These are phyloP conservation scores for Drosophila macrothrix DNA, from an alignment of 2,888 invertebrate genomes.

Conservation along the genomic window DNA sequence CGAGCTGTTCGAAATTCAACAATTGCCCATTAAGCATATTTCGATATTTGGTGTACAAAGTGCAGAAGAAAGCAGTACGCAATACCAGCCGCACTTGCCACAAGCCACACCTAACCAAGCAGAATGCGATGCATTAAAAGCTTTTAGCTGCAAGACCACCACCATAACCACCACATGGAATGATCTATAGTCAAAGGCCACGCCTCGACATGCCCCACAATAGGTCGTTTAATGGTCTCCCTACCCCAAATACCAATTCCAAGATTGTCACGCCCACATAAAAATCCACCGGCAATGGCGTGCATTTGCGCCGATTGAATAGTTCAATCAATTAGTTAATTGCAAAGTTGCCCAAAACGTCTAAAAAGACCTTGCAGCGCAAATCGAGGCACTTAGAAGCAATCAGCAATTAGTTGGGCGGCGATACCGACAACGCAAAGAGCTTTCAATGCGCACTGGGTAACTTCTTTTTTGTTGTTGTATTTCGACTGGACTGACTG, in stretches of 20 bases:
- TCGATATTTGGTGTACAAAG: conserved; percentile 30
- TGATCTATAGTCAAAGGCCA: conserved; percentile 39
- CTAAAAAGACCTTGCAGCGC: conserved; percentile 47
- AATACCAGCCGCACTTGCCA: not conserved
- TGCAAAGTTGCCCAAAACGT: conserved; percentile 60
- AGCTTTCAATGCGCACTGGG: conserved; percentile 56
- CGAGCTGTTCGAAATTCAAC: conserved; percentile 3
- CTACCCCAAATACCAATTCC: conserved; percentile 47
- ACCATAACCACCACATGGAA: conserved; percentile 42
- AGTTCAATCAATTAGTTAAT: conserved; percentile 80
- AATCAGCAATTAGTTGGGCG: conserved; percentile 66
- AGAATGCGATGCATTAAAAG: conserved; percentile 65
- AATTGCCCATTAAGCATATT: conserved; percentile 49
- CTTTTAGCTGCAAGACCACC: conserved; percentile 49
- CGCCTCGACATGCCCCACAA: conserved; percentile 27
- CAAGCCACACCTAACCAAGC: conserved; percentile 27
- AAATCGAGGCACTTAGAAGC: conserved; percentile 75
- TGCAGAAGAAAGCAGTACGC: not conserved
- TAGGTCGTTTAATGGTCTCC: conserved; percentile 42
- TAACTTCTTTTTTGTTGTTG: conserved; percentile 19
- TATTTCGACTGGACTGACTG: conserved; percentile 15
- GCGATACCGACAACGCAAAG: conserved; percentile 47
- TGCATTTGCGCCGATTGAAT: conserved; percentile 71
- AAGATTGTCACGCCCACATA: conserved; percentile 57
- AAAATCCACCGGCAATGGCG: conserved; percentile 28